Conservation (phyloP, 2,888 invertebrate species). For the Meloe dianella region DNA sequence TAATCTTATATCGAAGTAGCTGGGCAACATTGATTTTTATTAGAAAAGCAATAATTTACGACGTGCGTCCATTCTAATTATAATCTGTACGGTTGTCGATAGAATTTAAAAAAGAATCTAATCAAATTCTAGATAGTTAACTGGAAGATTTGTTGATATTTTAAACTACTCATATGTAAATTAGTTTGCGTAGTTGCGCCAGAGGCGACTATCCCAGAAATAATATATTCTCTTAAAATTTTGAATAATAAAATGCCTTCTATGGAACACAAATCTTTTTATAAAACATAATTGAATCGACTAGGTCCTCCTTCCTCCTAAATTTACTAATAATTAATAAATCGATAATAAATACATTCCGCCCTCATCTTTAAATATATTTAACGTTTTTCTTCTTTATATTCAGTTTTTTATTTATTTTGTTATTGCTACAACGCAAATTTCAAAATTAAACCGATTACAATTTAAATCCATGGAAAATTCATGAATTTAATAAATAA, state of each 20-base stretch:
- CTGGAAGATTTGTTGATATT: not conserved
- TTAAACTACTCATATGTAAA: not conserved
- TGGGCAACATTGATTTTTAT: too few relatives aligned
- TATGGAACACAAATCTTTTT: not conserved
- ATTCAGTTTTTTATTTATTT: not conserved
- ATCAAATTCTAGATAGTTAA: not conserved
- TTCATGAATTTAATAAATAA: conserved; percentile 2
- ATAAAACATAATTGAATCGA: not conserved
- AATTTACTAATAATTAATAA: not conserved
- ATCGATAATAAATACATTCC: too few relatives aligned
- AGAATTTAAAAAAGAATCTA: too few relatives aligned
- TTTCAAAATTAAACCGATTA: conserved; percentile 3
- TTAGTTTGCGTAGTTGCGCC: not conserved
- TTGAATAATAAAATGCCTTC: not conserved
- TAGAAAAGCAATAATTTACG: too few relatives aligned
- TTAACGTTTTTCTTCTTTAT: not conserved
- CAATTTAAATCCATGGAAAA: not conserved
- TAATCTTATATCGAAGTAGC: too few relatives aligned
- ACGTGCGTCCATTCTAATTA: too few relatives aligned
- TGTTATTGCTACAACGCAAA: not conserved
- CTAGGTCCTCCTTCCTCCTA: too few relatives aligned
- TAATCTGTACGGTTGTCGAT: too few relatives aligned
- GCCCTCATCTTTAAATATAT: too few relatives aligned
- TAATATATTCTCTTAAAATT: not conserved
- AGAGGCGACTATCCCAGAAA: not conserved